A percentile compares a stretch with the other conserved stretches of the same genome.
These are phyloP conservation scores for Drosophila parvula DNA, from an alignment of 1,140 invertebrate genomes.

Conservation along the genomic window DNA sequence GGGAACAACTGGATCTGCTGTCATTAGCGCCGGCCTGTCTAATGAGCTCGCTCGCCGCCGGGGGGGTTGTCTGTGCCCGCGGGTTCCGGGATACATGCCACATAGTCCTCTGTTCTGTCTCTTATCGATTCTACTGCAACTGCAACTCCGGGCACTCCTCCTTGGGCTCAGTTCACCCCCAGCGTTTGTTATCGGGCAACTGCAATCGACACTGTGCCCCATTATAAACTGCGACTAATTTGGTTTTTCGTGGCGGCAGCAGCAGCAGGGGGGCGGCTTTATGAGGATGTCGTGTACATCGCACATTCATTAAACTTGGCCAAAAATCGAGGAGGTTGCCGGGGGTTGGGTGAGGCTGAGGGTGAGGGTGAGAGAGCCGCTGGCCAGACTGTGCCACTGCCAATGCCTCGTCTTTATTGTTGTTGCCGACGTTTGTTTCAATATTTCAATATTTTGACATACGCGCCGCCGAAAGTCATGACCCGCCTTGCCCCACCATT, in stretches of 20 bases:
- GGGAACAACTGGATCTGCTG: constrained; percentile 46
- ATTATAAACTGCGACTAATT: constrained; percentile 68
- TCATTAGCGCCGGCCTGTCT: constrained; percentile 59
- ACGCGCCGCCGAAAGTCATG: constrained; percentile 67
- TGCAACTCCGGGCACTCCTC: constrained; percentile 23
- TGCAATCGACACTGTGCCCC: constrained; percentile 57
- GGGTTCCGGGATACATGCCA: not conserved
- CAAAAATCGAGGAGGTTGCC: constrained; percentile 14
- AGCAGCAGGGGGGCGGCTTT: constrained; percentile 54
- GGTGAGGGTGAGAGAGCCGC: constrained; percentile 3
- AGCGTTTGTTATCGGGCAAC: constrained; percentile 52
- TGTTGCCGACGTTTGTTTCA: constrained; percentile 64
- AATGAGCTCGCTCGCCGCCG: constrained; percentile 41
- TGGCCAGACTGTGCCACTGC: constrained; percentile 33
- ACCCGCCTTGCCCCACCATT: constrained; percentile 26
- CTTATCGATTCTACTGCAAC: constrained; percentile 50
- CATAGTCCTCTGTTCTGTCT: constrained; percentile 4
- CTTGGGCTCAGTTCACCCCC: not conserved
- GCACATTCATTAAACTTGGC: constrained; percentile 75
- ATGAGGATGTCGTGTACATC: constrained; percentile 77
- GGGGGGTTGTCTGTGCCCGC: constrained; percentile 15
- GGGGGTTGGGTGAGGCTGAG: not conserved
- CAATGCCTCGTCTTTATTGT: constrained; percentile 34
- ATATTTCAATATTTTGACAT: constrained; percentile 83
- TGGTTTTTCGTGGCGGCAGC: constrained; percentile 53